Conservation (phyloP, 2,113 vertebrate species). For the Oryzias javanicus region DNA sequence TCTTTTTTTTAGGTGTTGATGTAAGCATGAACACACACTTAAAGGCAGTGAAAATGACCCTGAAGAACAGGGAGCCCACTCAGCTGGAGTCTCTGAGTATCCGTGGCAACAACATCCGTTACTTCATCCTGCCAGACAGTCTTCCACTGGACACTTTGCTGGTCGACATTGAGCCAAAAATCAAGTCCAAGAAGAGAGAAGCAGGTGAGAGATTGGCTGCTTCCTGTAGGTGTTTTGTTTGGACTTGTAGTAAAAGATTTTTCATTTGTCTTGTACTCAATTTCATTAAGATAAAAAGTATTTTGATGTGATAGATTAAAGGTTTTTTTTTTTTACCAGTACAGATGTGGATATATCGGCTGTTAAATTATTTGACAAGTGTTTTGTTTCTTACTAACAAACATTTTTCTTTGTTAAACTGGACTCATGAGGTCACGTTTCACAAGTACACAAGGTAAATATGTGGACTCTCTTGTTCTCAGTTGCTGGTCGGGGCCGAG, state of each 20-base stretch:
- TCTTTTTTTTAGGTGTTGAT: conserved; percentile 81
- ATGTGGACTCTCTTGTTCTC: conserved; percentile 3
- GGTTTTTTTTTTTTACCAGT: neutral
- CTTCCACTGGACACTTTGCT: conserved; percentile 96
- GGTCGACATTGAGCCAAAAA: conserved; percentile 97
- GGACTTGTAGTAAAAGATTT: too few relatives aligned
- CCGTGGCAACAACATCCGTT: conserved; percentile 97
- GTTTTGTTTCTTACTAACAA: neutral
- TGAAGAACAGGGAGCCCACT: conserved; percentile 96
- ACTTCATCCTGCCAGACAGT: conserved; percentile 97
- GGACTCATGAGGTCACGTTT: too few relatives aligned
- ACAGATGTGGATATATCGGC: neutral
- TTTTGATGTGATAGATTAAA: neutral
- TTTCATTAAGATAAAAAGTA: too few relatives aligned
- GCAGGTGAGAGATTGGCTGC: conserved; percentile 90
- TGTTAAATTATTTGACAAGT: neutral
- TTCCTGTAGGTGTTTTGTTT: too few relatives aligned
- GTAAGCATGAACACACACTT: conserved; percentile 99
- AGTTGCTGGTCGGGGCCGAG: conserved; percentile 95
- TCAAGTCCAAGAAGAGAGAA: conserved; percentile 99
- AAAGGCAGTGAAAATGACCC: conserved; percentile 98
- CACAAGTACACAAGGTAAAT: neutral
- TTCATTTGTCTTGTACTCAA: too few relatives aligned
- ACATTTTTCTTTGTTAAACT: neutral
- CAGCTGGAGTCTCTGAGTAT: conserved; percentile 96